phyloP scores from a whole-genome alignment of 2,797 vertebrate genomes.

The Phoxinus dragarum region DNA sequence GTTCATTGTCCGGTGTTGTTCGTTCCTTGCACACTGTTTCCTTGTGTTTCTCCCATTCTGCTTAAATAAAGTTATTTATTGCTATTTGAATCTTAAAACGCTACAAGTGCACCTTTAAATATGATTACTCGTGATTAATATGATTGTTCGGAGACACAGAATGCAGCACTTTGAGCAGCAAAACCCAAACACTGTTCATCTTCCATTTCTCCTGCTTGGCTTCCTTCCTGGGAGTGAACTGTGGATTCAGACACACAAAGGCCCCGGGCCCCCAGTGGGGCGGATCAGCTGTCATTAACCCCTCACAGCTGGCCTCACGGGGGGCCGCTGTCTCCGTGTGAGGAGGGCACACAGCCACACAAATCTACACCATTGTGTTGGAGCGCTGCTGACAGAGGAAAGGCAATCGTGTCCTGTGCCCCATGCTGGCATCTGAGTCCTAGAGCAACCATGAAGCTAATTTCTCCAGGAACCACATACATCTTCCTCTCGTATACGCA shows the following conservation, averaged over 20 bases:
- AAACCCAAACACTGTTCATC: conserved; percentile 55
- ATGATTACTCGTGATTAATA: neutral
- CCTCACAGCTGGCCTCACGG: conserved; percentile 58
- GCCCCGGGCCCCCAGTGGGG: conserved; percentile 42
- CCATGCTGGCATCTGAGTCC: conserved; percentile 69
- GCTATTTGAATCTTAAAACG: neutral
- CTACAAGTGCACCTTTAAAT: neutral
- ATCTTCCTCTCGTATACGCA: conserved; percentile 23
- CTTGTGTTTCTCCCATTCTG: no score
- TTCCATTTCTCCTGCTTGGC: conserved; percentile 61
- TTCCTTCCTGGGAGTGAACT: conserved; percentile 42
- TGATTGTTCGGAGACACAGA: neutral
- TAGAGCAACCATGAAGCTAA: conserved; percentile 51
- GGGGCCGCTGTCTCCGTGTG: conserved; percentile 37
- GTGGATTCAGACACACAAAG: conserved; percentile 45
- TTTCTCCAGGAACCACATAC: conserved; percentile 49
- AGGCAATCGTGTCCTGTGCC: conserved; percentile 37
- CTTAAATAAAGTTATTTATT: neutral
- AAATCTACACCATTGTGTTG: conserved; percentile 56
- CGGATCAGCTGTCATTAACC: conserved; percentile 61
- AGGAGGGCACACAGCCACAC: conserved; percentile 36
- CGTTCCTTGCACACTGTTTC: no score
- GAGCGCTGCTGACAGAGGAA: conserved; percentile 49
- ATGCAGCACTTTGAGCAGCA: neutral
- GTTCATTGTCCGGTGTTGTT: neutral